Base-by-base conservation (phyloP, 1,140 invertebrate genomes). In the Drosophila kanapiae region DNA sequence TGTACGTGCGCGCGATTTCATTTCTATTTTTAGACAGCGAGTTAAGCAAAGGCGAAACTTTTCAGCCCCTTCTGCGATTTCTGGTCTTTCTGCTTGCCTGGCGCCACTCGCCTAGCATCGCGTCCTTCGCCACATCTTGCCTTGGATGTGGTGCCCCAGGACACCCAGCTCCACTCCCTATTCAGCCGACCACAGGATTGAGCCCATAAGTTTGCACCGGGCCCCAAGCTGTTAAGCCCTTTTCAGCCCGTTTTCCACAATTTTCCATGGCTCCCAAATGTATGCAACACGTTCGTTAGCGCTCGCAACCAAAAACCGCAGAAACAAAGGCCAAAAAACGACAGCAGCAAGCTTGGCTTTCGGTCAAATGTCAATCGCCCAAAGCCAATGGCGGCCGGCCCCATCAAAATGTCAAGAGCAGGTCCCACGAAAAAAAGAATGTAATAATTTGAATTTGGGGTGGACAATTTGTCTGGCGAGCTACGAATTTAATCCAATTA, bases 1-100 rank as follows among this genome's bases (percentile, higher is more conserved):
- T 69, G 85, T 84, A 80, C 80, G 84, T 87, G 85, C 65, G 84
- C 84, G 84, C 84, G 78, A 90, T 84, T 88, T 88, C 85, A 84
- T 84, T 80, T 90, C 80, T 88, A 88, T 88, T 88, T 88, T 88
- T 88, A 88, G 84, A 88, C 59, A 62, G 56, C 64, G 71, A 82
- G 75, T 78, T 75, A 45, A 74, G 67, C 76, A 87, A 82, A 79
- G 76, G 67, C 76, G 87, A 82, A 79, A 74, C 59, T 87, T 88
- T 56, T 70, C 43, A 72, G 67, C 67, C 54, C 69, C 68, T 49
- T 63, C 58, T 75, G 54, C 64, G 54, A 47, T 76, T 74, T 69
- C 49, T 63, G 63, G 49, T 45, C 18, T 58, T 75, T 58, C 72
- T 59, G 51, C 61, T 62, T 37, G 58, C 61, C 71, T 83, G 70